These are phyloP conservation scores for Phainopepla nitens DNA, from an alignment of 2,113 vertebrate species.

Conservation along the genomic window DNA sequence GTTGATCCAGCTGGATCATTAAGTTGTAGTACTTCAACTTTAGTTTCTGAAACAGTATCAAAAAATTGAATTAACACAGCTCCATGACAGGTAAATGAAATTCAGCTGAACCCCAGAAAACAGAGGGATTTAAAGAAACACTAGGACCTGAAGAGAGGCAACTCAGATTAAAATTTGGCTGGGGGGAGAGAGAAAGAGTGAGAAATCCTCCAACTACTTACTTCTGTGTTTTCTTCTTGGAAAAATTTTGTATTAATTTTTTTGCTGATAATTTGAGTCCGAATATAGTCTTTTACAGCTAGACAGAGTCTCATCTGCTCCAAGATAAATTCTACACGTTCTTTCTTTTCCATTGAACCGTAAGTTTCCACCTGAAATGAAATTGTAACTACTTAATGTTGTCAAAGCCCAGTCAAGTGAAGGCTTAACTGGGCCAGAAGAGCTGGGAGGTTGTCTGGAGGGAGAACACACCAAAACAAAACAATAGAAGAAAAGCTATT, in stretches of 20 bases:
- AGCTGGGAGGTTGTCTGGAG: not conserved
- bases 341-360: constrained; percentile 98
- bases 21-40: constrained; percentile 98
- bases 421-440: not conserved
- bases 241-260: constrained; percentile 99
- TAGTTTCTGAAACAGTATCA: constrained; percentile 77
- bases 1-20: constrained; percentile 98
- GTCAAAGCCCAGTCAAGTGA: not conserved
- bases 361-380: constrained; percentile 92
- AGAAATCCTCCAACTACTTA: constrained; percentile 44
- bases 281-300: constrained; percentile 97
- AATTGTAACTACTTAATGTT: not conserved
- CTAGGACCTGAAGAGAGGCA: not conserved
- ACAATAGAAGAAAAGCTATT: not conserved
- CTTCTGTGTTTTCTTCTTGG: constrained; percentile 93
- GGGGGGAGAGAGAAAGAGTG: accelerated
- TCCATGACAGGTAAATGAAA: not conserved
- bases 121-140: not conserved
- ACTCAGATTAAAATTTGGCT: not conserved
- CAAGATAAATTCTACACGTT: constrained; percentile 96
- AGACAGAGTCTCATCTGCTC: constrained; percentile 98
- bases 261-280: constrained; percentile 99
- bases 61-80: not conserved
- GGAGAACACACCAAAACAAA: not conserved
- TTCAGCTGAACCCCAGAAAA: not conserved